Evolutionary conservation across 2,113 vertebrate species (phyloP).

Genomic region (Leptocoma aspasia): DNA sequence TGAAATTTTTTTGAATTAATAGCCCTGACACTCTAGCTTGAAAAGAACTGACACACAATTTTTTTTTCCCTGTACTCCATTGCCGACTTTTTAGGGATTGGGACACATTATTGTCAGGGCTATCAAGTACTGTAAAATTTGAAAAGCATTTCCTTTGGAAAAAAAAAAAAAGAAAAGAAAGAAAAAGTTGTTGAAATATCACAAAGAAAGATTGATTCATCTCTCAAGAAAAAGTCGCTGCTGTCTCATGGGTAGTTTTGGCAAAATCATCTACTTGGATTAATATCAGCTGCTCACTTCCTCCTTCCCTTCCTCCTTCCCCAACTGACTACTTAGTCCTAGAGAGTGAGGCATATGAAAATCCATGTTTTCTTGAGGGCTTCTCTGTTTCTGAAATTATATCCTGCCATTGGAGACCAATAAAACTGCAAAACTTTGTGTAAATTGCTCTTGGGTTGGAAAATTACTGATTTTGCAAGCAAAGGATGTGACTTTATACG

Average conservation of each 20-base stretch:
- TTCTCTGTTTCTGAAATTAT: slow-evolving; percentile 46
- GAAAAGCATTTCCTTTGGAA: neutral
- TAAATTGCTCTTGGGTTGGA: slow-evolving; percentile 10
- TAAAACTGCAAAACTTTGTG: slow-evolving; percentile 31
- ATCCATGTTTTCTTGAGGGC: slow-evolving; percentile 1
- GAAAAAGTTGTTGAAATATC: neutral
- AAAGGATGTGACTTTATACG: neutral
- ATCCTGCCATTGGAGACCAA: slow-evolving; percentile 33
- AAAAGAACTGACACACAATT: neutral
- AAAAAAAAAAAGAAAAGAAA: neutral
- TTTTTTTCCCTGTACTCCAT: neutral
- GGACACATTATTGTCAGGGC: neutral
- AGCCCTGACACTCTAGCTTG: neutral
- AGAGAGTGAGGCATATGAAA: neutral
- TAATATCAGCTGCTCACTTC: slow-evolving; percentile 33
- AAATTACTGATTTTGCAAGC: slow-evolving; percentile 31
- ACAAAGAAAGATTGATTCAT: slow-evolving; percentile 19
- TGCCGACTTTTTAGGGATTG: neutral
- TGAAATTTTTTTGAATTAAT: neutral
- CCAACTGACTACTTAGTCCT: slow-evolving; percentile 11
- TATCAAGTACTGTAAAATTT: neutral
- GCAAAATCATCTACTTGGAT: slow-evolving; percentile 35
- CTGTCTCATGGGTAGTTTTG: slow-evolving; percentile 37
- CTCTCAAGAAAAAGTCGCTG: neutral
- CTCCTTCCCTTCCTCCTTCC: slow-evolving; percentile 11